A percentile compares a stretch with the other conserved stretches of the same genome.
phyloP scores from a whole-genome alignment of 2,888 invertebrate species.

The Theretra japonica region DNA sequence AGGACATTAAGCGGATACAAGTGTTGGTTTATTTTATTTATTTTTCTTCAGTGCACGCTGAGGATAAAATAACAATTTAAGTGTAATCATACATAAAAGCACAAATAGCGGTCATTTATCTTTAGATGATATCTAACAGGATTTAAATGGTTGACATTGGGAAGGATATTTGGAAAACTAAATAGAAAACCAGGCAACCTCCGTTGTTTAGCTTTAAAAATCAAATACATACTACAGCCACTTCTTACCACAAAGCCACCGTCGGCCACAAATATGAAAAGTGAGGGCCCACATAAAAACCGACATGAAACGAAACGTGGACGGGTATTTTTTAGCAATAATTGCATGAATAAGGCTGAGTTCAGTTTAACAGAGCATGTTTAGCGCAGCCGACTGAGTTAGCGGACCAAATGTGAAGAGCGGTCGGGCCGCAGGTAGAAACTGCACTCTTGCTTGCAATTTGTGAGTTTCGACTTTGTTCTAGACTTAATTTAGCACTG shows the following conservation, averaged over 20 bases:
- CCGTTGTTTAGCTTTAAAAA: too few relatives aligned
- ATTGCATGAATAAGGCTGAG: background rate
- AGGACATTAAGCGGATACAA: too few relatives aligned
- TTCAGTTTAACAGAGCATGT: conserved; percentile 2
- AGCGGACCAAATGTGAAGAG: conserved; percentile 17
- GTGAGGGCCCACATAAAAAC: background rate
- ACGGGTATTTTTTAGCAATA: conserved; percentile 11
- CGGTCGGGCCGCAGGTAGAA: conserved; percentile 5
- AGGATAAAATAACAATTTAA: too few relatives aligned
- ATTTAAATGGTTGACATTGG: too few relatives aligned
- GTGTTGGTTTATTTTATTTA: too few relatives aligned
- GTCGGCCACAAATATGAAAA: background rate
- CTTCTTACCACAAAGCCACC: background rate
- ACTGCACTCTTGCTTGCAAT: conserved; percentile 13
- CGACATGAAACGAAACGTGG: background rate
- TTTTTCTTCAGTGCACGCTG: too few relatives aligned
- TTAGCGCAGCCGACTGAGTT: conserved; percentile 17
- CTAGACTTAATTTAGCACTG: conserved; percentile 12
- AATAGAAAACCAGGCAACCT: too few relatives aligned
- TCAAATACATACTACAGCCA: too few relatives aligned
- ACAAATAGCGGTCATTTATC: too few relatives aligned
- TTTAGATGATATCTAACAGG: too few relatives aligned
- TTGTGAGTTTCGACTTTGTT: conserved; percentile 18
- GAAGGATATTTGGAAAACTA: too few relatives aligned
- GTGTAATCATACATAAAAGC: too few relatives aligned